These are phyloP conservation scores for Gymnodraco acuticeps DNA, from an alignment of 2,797 vertebrate species.

Conservation along the genomic window DNA sequence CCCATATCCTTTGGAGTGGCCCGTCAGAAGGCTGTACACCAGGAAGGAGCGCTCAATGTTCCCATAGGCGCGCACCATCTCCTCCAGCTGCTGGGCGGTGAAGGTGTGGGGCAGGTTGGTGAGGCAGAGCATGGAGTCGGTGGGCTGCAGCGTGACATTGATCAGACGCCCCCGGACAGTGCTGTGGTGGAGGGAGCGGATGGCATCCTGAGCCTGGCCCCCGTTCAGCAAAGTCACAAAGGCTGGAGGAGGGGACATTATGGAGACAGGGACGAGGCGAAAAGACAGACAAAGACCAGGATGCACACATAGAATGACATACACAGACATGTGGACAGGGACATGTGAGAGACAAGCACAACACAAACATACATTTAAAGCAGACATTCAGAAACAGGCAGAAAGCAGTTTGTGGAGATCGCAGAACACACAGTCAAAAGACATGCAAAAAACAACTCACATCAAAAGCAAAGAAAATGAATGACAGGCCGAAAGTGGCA, in stretches of 20 bases:
- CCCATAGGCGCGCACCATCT: constrained; percentile 93
- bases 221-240: constrained; percentile 97
- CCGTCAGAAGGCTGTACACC: constrained; percentile 93
- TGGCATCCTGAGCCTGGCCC: constrained; percentile 96
- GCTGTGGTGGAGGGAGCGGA: constrained; percentile 91
- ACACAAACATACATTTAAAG: constrained; percentile 74
- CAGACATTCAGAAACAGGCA: constrained; percentile 65
- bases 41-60: constrained; percentile 96
- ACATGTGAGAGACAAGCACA: constrained; percentile 31
- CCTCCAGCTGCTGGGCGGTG: constrained; percentile 91
- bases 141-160: constrained; percentile 95
- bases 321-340: constrained; percentile 60
- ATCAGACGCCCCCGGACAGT: constrained; percentile 92
- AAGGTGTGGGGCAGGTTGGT: constrained; percentile 93
- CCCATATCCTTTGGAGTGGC: constrained; percentile 96
- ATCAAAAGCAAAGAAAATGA: constrained; percentile 58
- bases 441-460: constrained; percentile 56
- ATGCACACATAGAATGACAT: constrained; percentile 67
- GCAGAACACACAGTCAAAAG: constrained; percentile 40
- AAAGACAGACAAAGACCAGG: constrained; percentile 38
- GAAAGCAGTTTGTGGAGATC: constrained; percentile 34
- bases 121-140: constrained; percentile 95
- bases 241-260: constrained; percentile 86
- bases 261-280: constrained; percentile 71
- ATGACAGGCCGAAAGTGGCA: constrained; percentile 51